Conservation (phyloP, 1,140 invertebrate species). For the Orius insidiosus region DNA sequence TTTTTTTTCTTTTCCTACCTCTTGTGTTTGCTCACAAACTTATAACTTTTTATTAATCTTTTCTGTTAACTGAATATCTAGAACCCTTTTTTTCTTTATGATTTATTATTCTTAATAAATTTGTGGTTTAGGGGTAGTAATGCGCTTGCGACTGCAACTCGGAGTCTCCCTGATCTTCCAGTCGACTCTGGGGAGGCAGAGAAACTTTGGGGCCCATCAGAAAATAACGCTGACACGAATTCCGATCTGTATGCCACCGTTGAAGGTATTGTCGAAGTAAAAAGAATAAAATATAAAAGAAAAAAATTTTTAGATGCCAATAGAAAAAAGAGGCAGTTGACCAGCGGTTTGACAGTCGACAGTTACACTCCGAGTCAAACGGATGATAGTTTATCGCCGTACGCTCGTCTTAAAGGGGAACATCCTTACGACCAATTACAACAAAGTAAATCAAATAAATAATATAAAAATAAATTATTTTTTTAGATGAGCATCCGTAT, state of each 20-base stretch:
- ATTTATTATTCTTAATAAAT: neutral
- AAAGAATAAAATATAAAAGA: neutral
- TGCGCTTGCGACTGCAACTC: constrained; percentile 21
- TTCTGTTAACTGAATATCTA: neutral
- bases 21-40: no score
- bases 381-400: constrained; percentile 22
- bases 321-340: constrained; percentile 12
- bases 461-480: constrained; percentile 8
- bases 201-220: constrained; percentile 17
- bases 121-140: constrained; percentile 11
- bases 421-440: constrained; percentile 25
- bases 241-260: constrained; percentile 27
- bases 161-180: constrained; percentile 25
- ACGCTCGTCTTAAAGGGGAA: constrained; percentile 22
- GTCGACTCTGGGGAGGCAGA: constrained; percentile 20
- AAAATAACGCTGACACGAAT: constrained; percentile 21
- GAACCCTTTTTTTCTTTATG: neutral
- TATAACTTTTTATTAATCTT: constrained; percentile 1
- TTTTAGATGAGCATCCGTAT: constrained; percentile 26
- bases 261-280: constrained; percentile 20
- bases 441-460: constrained; percentile 20
- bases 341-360: constrained; percentile 15
- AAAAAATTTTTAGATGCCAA: neutral
- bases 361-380: constrained; percentile 19
- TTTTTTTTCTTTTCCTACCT: neutral